Conservation (phyloP, 2,888 invertebrate genomes). For the Quadroppia sp. region DNA sequence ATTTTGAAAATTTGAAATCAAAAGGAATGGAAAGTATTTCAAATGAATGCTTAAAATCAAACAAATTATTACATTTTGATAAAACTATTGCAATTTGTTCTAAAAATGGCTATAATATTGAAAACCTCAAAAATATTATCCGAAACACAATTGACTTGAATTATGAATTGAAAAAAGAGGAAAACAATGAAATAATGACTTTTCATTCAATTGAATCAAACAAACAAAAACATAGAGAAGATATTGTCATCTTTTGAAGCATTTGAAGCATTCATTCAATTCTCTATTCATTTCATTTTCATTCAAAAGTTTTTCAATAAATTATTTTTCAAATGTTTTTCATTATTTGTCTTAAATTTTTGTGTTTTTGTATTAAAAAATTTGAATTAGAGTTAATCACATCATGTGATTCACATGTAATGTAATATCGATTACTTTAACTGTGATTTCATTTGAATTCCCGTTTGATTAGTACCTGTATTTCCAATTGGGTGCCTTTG, state of each 20-base stretch:
- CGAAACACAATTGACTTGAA: conserved; percentile 46
- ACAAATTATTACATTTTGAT: conserved; percentile 66
- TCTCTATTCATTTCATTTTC: too few relatives aligned
- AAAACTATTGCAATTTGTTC: conserved; percentile 60
- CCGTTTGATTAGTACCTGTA: too few relatives aligned
- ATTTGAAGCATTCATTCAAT: background rate
- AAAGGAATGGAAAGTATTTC: conserved; percentile 16
- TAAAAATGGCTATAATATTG: conserved; percentile 43
- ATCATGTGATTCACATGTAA: too few relatives aligned
- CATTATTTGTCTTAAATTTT: too few relatives aligned
- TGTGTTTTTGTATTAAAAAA: too few relatives aligned
- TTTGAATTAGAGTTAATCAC: too few relatives aligned
- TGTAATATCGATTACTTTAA: too few relatives aligned
- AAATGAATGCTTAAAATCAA: conserved; percentile 63
- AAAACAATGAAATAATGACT: conserved; percentile 19
- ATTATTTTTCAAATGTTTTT: too few relatives aligned
- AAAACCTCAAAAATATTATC: conserved; percentile 44
- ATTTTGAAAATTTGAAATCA: conserved; percentile 16
- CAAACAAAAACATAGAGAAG: background rate
- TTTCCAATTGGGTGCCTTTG: too few relatives aligned
- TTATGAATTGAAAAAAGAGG: conserved; percentile 38
- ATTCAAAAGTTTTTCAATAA: too few relatives aligned
- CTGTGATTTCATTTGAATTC: too few relatives aligned
- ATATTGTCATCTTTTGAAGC: background rate
- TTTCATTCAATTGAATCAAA: conserved; percentile 27